Conservation (phyloP, 2,113 vertebrate genomes). For the Willisornis vidua region DNA sequence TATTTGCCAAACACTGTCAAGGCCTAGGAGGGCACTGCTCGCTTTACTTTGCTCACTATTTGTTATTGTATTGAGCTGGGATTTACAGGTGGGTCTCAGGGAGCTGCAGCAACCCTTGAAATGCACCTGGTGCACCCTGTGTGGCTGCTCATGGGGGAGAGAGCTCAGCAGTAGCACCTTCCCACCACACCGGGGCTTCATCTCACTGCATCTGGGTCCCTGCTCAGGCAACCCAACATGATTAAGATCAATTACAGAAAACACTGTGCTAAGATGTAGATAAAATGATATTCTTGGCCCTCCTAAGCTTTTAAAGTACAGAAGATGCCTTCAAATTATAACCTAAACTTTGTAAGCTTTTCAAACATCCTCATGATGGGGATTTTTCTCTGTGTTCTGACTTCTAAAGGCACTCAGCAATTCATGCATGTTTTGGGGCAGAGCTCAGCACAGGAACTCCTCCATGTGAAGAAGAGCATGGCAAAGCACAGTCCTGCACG, state of each 20-base stretch:
- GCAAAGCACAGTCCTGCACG: neutral
- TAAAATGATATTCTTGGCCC: neutral
- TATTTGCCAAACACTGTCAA: neutral
- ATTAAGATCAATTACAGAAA: neutral
- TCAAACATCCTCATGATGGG: fast-evolving
- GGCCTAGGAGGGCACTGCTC: neutral
- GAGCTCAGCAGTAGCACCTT: neutral
- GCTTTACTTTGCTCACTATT: neutral
- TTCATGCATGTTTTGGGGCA: neutral
- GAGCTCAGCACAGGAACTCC: neutral
- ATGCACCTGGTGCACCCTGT: neutral
- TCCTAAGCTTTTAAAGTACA: neutral
- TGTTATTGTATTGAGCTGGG: neutral
- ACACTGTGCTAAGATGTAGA: neutral
- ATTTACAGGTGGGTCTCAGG: neutral
- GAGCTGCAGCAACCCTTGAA: neutral
- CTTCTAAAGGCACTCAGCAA: neutral
- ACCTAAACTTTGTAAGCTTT: neutral
- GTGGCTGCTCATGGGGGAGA: neutral
- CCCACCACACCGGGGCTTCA: neutral
- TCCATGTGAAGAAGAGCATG: neutral
- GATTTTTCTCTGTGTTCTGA: neutral
- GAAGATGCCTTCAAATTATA: neutral
- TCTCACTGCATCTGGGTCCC: neutral
- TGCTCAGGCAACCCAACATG: neutral